Percentiles rank a stretch among this genome's conserved stretches.
These are phyloP conservation scores for Synergus japonicus DNA, from an alignment of 2,888 invertebrate species.

Conservation along the genomic window DNA sequence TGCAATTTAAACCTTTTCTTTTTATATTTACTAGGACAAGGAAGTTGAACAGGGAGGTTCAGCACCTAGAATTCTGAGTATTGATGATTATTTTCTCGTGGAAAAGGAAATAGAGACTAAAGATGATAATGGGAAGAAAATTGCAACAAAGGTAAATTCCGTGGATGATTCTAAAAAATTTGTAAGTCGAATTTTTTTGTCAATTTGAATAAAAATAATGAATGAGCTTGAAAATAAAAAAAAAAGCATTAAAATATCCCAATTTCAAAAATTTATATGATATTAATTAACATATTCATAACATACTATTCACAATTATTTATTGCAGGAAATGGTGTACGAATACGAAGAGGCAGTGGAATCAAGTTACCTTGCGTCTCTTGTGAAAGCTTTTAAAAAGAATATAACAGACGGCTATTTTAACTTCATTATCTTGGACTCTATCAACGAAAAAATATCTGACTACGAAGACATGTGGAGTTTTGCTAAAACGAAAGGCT, in stretches of 20 bases:
- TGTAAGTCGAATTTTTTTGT: neutral
- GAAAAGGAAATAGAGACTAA: slow-evolving; percentile 87
- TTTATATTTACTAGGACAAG: slow-evolving; percentile 79
- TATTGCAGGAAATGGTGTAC: slow-evolving; percentile 85
- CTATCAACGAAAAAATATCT: slow-evolving; percentile 89
- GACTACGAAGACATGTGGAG: slow-evolving; percentile 94
- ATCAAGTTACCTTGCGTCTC: slow-evolving; percentile 87
- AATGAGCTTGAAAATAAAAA: neutral
- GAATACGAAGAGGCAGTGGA: slow-evolving; percentile 94
- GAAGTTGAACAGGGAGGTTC: slow-evolving; percentile 91
- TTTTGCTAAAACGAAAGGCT: slow-evolving; percentile 89
- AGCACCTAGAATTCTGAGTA: slow-evolving; percentile 93
- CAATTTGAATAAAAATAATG: slow-evolving; percentile 51
- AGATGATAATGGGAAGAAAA: slow-evolving; percentile 86
- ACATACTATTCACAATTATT: neutral
- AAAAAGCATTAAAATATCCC: no score
- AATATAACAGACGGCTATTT: slow-evolving; percentile 94
- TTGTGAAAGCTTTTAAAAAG: slow-evolving; percentile 94
- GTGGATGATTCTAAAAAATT: neutral
- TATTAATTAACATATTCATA: neutral
- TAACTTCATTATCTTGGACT: slow-evolving; percentile 95
- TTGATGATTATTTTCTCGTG: slow-evolving; percentile 97
- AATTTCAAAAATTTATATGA: neutral
- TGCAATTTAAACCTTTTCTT: slow-evolving; percentile 6
- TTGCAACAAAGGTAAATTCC: slow-evolving; percentile 80